phyloP scores from a whole-genome alignment of 1,140 invertebrate species.

The Leucophenga varia region DNA sequence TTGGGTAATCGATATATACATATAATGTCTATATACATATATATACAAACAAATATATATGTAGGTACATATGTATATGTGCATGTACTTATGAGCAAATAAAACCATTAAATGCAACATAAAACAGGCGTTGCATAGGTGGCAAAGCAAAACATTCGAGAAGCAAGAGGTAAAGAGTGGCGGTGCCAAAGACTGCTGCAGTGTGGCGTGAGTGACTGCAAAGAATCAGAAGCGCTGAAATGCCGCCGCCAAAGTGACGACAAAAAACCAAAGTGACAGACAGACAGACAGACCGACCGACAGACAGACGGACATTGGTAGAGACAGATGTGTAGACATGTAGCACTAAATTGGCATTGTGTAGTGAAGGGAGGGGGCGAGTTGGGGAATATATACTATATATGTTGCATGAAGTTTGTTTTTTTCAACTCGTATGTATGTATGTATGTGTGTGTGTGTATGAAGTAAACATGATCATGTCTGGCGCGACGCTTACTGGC shows the following conservation, averaged over 20 bases:
- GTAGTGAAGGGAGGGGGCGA: too few relatives aligned
- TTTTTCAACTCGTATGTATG: neutral
- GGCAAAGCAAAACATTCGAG: slow-evolving; percentile 1
- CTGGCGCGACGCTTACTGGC: too few relatives aligned
- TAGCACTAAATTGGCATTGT: too few relatives aligned
- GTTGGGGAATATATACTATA: too few relatives aligned
- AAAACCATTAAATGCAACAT: slow-evolving; percentile 50
- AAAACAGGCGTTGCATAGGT: slow-evolving; percentile 26
- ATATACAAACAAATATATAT: slow-evolving; percentile 9
- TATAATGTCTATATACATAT: slow-evolving; percentile 24
- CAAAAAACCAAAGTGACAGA: slow-evolving; percentile 24
- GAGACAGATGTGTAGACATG: too few relatives aligned
- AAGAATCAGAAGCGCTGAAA: slow-evolving; percentile 45
- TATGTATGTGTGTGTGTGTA: neutral
- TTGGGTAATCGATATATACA: slow-evolving; percentile 44
- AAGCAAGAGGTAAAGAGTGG: neutral
- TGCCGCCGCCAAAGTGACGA: slow-evolving; percentile 41
- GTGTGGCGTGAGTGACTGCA: too few relatives aligned
- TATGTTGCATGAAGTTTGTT: too few relatives aligned
- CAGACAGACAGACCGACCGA: slow-evolving; percentile 17
- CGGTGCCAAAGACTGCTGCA: too few relatives aligned
- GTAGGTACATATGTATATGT: neutral
- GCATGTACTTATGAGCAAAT: slow-evolving; percentile 21
- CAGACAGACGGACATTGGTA: neutral
- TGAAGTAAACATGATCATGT: too few relatives aligned